Percentiles rank a stretch among this genome's conserved stretches.
Evolutionary conservation across 2,113 vertebrate genomes (phyloP).

Genomic region (Gymnorhina tibicen): DNA sequence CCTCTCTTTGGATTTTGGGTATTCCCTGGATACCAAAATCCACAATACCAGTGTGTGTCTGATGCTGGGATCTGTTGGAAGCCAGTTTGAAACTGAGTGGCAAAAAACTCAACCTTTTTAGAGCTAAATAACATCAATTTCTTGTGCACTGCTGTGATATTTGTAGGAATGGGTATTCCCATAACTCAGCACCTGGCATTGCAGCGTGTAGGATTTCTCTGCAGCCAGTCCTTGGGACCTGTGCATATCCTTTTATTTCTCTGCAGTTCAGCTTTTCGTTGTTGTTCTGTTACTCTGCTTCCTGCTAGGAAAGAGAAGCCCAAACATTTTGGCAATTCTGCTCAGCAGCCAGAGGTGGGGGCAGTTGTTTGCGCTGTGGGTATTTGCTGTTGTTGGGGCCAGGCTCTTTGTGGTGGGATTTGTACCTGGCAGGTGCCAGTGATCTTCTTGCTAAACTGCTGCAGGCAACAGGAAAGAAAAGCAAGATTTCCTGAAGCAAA

Average conservation of each 20-base stretch:
- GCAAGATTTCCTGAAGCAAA: not conserved
- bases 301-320: not conserved
- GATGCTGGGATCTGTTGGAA: not conserved
- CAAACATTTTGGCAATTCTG: not conserved
- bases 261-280: not conserved
- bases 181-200: not conserved
- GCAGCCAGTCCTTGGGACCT: not conserved
- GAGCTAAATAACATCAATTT: not conserved
- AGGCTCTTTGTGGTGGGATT: not conserved
- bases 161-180: not conserved
- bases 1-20: not conserved
- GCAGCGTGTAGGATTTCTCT: not conserved
- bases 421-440: not conserved
- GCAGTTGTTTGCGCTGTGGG: not conserved
- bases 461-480: not conserved
- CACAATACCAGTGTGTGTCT: accelerated
- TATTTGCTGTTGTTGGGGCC: not conserved
- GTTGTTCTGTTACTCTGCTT: not conserved
- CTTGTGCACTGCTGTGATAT: accelerated
- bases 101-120: not conserved
- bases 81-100: not conserved
- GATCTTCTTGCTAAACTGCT: not conserved
- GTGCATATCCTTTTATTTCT: not conserved
- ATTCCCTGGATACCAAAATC: not conserved
- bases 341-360: not conserved